Evolutionary conservation across 2,888 invertebrate species (phyloP).

Genomic region (Sinelater perroti): DNA sequence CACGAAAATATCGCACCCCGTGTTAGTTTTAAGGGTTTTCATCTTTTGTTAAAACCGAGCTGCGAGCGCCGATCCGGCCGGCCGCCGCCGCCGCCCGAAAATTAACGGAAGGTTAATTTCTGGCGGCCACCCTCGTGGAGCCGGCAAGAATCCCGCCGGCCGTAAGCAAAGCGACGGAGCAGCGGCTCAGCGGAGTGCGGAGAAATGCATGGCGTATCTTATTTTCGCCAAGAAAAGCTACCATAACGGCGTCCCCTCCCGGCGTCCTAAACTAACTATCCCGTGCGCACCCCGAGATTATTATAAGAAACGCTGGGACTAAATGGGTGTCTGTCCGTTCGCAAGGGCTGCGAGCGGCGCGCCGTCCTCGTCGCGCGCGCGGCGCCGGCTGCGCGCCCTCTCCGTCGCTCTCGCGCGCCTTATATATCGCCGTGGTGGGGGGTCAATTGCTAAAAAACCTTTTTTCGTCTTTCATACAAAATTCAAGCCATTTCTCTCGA

Average conservation of each 20-base stretch:
- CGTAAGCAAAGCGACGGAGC: no score
- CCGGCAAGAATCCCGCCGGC: not conserved
- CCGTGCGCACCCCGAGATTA: slow-evolving; percentile 56
- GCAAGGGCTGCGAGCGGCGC: slow-evolving; percentile 52
- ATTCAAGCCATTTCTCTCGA: slow-evolving; percentile 61
- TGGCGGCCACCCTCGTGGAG: not conserved
- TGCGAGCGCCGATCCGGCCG: slow-evolving; percentile 17
- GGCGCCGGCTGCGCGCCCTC: slow-evolving; percentile 24
- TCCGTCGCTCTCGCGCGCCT: slow-evolving; percentile 50
- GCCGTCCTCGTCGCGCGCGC: slow-evolving; percentile 34
- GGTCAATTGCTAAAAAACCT: slow-evolving; percentile 60
- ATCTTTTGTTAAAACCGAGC: slow-evolving; percentile 34
- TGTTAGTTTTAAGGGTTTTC: slow-evolving; percentile 50
- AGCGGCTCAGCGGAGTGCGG: no score
- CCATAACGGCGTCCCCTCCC: slow-evolving; percentile 29
- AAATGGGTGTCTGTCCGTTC: slow-evolving; percentile 59
- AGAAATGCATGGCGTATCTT: not conserved
- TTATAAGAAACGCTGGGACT: slow-evolving; percentile 59
- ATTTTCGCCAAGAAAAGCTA: slow-evolving; percentile 21
- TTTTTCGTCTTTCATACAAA: slow-evolving; percentile 61
- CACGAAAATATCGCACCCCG: slow-evolving; percentile 54
- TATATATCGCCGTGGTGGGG: slow-evolving; percentile 58
- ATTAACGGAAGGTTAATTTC: no score
- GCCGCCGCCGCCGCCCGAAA: no score
- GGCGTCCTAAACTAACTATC: slow-evolving; percentile 48